Base-by-base conservation (phyloP, 1,140 invertebrate genomes). In the Platyscapa corneri region DNA sequence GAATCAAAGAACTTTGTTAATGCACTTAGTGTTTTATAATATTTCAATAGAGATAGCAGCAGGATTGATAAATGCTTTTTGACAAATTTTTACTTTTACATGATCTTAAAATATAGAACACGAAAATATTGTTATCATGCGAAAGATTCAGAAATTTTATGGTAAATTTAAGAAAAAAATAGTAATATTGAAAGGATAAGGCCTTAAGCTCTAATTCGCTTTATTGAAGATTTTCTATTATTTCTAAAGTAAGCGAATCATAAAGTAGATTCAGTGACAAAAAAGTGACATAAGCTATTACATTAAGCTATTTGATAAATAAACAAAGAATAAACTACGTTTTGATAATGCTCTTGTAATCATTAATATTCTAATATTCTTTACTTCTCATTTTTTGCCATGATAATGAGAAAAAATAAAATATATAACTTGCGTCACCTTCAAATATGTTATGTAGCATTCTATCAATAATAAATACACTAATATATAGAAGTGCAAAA, bases 21-120 rank as follows among this genome's bases (percentile, higher is more conserved):
- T 86, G 65, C 80, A 56, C 72, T 77, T 82, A 82, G 80, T 86
- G 64, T 86, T 82, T 82, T 85, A 82, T 85, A 82, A 80, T 34
- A 82, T 82, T 30, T 67, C 30, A 81, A 77, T 10, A 42, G n/a
- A 64, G 8, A 74, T 78, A 75, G 34, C 42, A 85, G 34, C 49
- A 86, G 18, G 74, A 53, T 76, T 84, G 37, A 53, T 87, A 86
- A 67, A 87, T 46, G 82, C 60, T 81, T 81, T 77, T 86, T 67
- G 30, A 84, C 30, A 83, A 67, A 79, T 87, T 83, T 87, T 83
- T 85, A 79, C 83, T 85, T 87, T 82, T 86, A 77, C 84, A 86
- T 86, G 70, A 78, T 82, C 79, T 80, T 82, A 82, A 86, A 77
- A 42, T 77, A 60, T 82, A 82, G 46, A 75, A 39, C 67, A n/a